These are phyloP conservation scores for Sitodiplosis mosellana DNA, from an alignment of 1,140 invertebrate genomes.

Conservation along the genomic window DNA sequence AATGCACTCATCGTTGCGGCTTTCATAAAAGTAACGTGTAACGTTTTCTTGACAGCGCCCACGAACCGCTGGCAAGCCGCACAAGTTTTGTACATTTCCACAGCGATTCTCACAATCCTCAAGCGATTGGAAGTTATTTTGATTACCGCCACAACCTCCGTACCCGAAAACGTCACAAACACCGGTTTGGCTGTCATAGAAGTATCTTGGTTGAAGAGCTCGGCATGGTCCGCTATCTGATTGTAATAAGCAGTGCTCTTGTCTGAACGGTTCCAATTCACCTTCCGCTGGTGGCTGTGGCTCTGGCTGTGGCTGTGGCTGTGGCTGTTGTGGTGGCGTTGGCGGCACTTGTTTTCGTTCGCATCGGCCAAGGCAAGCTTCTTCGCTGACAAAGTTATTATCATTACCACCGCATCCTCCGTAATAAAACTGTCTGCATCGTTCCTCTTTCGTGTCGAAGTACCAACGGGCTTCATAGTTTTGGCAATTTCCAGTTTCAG, in stretches of 20 bases:
- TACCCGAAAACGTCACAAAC: constrained; percentile 68
- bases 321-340: constrained; percentile 7
- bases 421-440: constrained; percentile 62
- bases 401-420: constrained; percentile 64
- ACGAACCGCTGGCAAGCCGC: constrained; percentile 47
- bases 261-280: constrained; percentile 7
- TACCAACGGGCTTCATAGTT: constrained; percentile 66
- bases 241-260: constrained; percentile 38
- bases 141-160: constrained; percentile 69
- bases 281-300: constrained; percentile 7
- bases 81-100: constrained; percentile 46
- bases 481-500: constrained; percentile 56
- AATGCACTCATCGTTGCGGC: constrained; percentile 37
- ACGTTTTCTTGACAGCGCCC: constrained; percentile 34
- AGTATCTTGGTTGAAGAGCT: constrained; percentile 41
- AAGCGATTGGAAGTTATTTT: constrained; percentile 60
- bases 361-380: constrained; percentile 46
- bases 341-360: constrained; percentile 21
- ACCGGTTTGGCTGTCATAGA: constrained; percentile 57
- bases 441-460: constrained; percentile 52
- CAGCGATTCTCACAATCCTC: constrained; percentile 67
- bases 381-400: constrained; percentile 55
- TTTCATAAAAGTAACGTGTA: constrained; percentile 57
- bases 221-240: constrained; percentile 50
- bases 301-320: constrained; percentile 1